Base-by-base conservation (phyloP, 2,888 invertebrate genomes). In the Phengaris arion region DNA sequence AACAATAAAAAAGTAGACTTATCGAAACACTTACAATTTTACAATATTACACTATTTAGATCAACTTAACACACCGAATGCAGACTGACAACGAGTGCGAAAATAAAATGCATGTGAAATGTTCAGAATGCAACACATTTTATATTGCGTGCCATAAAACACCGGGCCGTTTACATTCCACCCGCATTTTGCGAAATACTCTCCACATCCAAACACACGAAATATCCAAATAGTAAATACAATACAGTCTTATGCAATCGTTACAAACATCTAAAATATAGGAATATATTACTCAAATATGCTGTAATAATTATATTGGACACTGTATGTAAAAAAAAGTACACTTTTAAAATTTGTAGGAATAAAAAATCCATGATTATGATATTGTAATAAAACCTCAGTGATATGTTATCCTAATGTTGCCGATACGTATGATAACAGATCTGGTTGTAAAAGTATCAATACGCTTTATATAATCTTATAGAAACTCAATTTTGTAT, bases 111-210 rank as follows among this genome's bases (percentile, higher is more conserved):
- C 9, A 69, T 69, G 46, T 69, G 22, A 54, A 72, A 54, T 52
- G 54, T 72, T 54, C 35, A 72, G 72, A 54, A 52, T 22, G 72
- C 51, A 72, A 72, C 52, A 72, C 22, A 72, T 72, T 69, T 69
- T 72, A 52, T 72, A 72, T 72, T 72, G 72, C 72, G 51, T 54
- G 45, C 72, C 35, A 72, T 72, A 72, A 72, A 72, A 35, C 51
- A 15, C 52, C 35, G 12, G 7, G 15, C 52, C 35, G 72, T 52
- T 52, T 72, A 35, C 35, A 52, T 52, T 51, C 54, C 35, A 35
- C 72, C 72, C 72, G 72, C 72, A 72, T 72, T 13, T 52, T 35
- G 35, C 51, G 72, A 10, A 72, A 22, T 52, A 52, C 13, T 54
- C 72, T 12, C 64, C 12, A 72, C 69, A 54, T 15, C 54, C 12